Conservation (phyloP, 2,797 vertebrate species). For the Thalassophryne amazonica region DNA sequence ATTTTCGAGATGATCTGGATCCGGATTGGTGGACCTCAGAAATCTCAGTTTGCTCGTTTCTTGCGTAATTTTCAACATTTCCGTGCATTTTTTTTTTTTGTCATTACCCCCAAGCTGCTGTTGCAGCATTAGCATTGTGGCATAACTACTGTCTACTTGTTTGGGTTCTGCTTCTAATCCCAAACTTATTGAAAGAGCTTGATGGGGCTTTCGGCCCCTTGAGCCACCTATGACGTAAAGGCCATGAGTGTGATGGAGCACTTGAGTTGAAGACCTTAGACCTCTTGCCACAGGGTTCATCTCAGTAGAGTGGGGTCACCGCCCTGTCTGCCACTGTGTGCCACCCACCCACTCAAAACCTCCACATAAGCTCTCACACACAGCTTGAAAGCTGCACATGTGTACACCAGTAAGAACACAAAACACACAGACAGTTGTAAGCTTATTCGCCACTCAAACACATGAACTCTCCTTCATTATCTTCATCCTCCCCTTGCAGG, state of each 20-base stretch:
- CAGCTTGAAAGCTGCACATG: constrained; percentile 24
- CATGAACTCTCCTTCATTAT: constrained; percentile 60
- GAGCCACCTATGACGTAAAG: too few relatives aligned
- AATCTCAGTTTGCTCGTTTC: too few relatives aligned
- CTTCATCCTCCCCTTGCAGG: constrained; percentile 38
- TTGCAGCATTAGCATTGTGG: too few relatives aligned
- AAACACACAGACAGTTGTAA: constrained; percentile 40
- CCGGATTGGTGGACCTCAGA: too few relatives aligned
- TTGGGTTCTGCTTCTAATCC: too few relatives aligned
- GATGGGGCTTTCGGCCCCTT: too few relatives aligned
- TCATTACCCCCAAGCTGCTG: too few relatives aligned
- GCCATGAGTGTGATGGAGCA: constrained; percentile 42
- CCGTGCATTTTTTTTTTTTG: too few relatives aligned
- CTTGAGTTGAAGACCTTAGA: constrained; percentile 40
- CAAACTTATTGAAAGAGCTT: too few relatives aligned
- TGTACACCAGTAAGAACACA: constrained; percentile 19
- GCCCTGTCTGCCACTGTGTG: constrained; percentile 63
- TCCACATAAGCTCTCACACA: constrained; percentile 31
- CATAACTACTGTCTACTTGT: too few relatives aligned
- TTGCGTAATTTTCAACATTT: too few relatives aligned
- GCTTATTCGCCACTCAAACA: constrained; percentile 41
- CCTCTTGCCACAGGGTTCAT: constrained; percentile 65
- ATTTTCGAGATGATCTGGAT: too few relatives aligned
- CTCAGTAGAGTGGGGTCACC: constrained; percentile 64
- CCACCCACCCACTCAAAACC: constrained; percentile 48